Base-by-base conservation (phyloP, 1,140 invertebrate genomes). In the Micrasema minimum region DNA sequence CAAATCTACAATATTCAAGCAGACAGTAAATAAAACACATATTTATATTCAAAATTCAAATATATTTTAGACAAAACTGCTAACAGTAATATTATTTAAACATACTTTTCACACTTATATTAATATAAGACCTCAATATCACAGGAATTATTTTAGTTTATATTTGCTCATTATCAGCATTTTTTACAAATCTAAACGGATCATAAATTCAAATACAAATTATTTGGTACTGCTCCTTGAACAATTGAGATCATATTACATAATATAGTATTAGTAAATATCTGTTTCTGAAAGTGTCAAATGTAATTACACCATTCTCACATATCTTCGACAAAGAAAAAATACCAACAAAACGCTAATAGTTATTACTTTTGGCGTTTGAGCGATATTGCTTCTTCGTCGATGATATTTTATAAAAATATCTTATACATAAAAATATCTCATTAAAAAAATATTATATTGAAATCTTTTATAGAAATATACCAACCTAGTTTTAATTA, bases 201-300 rank as follows among this genome's bases (percentile, higher is more conserved):
- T 46, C 64, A 20, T 66, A 66, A 50, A 50, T 67, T 55, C 43
- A 50, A 66, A 67, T 64, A 64, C 43, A 18, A 31, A 84, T 72
- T 61, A 82, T 62, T 79, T 80, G 0, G 78, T 74, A 18, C 76
- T 67, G 6, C 75, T 31, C 79, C 14, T 71, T 7, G 75, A 38
- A 57, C 84, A 79, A 16, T 80, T 71, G 2, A 79, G 67, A 69
- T 69, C 67, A 69, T 43, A 67, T 35, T 51, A 51, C 20, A 51
- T 41, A 43, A 18, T 59, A 59, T 59, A 38, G 16, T 59, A 11
- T 55, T 31, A 23, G 51, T 37, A 23, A 23, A 55, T 23, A 55
- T 10, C 26, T 48, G 46, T 31, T 7, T 31, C 26, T 31, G 26
- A 31, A 31, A 4, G 26, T 31, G 7, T 31, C 2, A 31, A 31